Evolutionary conservation across 1,140 invertebrate species (phyloP).

Genomic region (Zaprionus davidi): DNA sequence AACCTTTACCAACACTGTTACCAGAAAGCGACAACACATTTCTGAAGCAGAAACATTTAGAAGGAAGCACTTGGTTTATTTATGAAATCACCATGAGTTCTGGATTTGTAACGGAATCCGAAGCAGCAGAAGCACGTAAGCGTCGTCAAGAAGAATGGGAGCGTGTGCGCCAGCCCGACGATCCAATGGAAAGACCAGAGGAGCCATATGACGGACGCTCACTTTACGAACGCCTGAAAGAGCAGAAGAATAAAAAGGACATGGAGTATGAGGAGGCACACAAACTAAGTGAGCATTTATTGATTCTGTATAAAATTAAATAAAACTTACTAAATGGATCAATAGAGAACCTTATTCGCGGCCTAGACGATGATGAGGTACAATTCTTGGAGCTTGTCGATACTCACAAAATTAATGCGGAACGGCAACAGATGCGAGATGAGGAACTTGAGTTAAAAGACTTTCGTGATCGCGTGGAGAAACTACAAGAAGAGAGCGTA

Average conservation of each 20-base stretch:
- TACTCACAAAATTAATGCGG: slow-evolving; percentile 92
- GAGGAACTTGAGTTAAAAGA: slow-evolving; percentile 93
- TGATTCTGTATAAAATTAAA: neutral
- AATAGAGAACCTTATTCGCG: slow-evolving; percentile 97
- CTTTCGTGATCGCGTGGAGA: slow-evolving; percentile 92
- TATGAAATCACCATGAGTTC: slow-evolving; percentile 88
- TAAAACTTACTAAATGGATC: neutral
- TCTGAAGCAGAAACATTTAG: slow-evolving; percentile 1
- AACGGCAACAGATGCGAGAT: slow-evolving; percentile 91
- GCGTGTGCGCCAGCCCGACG: slow-evolving; percentile 93
- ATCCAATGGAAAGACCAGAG: slow-evolving; percentile 95
- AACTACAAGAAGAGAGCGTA: slow-evolving; percentile 89
- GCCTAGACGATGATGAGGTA: slow-evolving; percentile 97
- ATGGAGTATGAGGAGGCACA: slow-evolving; percentile 97
- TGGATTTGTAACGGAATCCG: slow-evolving; percentile 94
- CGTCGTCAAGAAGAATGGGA: slow-evolving; percentile 97
- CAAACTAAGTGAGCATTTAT: slow-evolving; percentile 91
- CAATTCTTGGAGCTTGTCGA: slow-evolving; percentile 96
- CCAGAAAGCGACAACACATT: slow-evolving; percentile 34
- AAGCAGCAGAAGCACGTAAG: slow-evolving; percentile 91
- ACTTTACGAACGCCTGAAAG: slow-evolving; percentile 94
- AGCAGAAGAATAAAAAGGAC: slow-evolving; percentile 95
- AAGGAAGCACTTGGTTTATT: slow-evolving; percentile 8
- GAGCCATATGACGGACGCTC: slow-evolving; percentile 92
- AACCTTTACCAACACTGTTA: slow-evolving; percentile 15